Percentiles rank a stretch among this genome's conserved stretches.
Conservation (phyloP, 2,797 vertebrate genomes). For the Urosaurus nigricauda region DNA sequence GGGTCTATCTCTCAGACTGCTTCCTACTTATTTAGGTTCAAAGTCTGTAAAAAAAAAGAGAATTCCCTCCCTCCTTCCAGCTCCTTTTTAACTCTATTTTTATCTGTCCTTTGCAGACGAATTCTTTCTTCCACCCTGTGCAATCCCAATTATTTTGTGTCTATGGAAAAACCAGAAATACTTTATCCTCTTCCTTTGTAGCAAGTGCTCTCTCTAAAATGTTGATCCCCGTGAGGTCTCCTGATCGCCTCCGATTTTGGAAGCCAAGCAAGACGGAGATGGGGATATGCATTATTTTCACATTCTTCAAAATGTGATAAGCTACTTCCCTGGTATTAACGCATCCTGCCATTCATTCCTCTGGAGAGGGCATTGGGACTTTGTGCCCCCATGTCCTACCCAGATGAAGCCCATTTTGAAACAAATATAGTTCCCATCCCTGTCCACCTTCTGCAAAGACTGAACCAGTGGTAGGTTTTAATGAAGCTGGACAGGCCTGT, state of each 20-base stretch:
- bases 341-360: neutral
- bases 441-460: neutral
- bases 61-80: neutral
- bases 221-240: too few relatives aligned
- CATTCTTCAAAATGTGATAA: too few relatives aligned
- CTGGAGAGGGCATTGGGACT: too few relatives aligned
- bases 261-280: too few relatives aligned
- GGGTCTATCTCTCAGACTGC: neutral
- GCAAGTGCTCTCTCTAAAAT: too few relatives aligned
- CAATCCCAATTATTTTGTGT: neutral
- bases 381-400: neutral
- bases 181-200: too few relatives aligned
- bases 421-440: neutral
- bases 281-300: too few relatives aligned
- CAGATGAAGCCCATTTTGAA: neutral
- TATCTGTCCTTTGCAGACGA: neutral
- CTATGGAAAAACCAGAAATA: neutral
- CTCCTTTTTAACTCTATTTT: neutral
- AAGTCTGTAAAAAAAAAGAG: neutral
- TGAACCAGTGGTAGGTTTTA: constrained; percentile 15
- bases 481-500: constrained; percentile 34
- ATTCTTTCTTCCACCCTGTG: neutral
- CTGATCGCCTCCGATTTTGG: too few relatives aligned
- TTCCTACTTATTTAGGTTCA: neutral
- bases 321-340: too few relatives aligned